Percentiles rank a stretch among this genome's conserved stretches.
Conservation (phyloP, 2,113 vertebrate genomes). For the Ictidomys tridecemlineatus region DNA sequence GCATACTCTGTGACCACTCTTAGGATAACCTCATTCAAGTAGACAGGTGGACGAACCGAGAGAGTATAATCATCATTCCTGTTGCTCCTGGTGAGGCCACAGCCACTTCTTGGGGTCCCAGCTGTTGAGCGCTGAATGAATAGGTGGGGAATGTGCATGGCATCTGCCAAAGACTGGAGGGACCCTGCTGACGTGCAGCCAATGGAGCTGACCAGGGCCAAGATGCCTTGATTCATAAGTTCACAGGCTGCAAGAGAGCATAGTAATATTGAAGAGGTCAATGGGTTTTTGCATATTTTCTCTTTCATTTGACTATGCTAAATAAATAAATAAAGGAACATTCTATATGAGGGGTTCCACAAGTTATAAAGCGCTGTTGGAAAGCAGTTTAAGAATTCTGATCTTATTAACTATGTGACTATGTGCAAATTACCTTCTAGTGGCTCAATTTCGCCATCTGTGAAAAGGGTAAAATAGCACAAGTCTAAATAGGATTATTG, state of each 20-base stretch:
- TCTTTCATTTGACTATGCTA: background rate
- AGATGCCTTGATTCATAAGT: slow-evolving; percentile 99
- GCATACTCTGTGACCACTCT: slow-evolving; percentile 97
- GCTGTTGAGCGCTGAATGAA: slow-evolving; percentile 95
- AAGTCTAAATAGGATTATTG: background rate
- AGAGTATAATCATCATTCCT: slow-evolving; percentile 97
- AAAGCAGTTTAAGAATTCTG: background rate
- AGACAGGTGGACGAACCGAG: slow-evolving; percentile 96
- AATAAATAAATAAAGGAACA: background rate
- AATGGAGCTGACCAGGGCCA: slow-evolving; percentile 98
- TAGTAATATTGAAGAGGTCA: background rate
- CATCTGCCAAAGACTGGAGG: slow-evolving; percentile 96
- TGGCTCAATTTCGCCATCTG: background rate
- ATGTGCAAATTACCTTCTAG: background rate
- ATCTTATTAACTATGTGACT: background rate
- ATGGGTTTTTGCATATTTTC: accelerated
- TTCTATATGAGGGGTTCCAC: background rate
- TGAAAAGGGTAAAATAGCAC: background rate
- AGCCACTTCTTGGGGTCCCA: slow-evolving; percentile 94
- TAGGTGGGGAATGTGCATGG: slow-evolving; percentile 99
- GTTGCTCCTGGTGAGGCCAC: slow-evolving; percentile 91
- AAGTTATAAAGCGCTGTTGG: background rate
- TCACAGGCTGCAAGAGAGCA: slow-evolving; percentile 94
- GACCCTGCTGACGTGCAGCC: slow-evolving; percentile 97
- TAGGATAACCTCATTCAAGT: slow-evolving; percentile 97